Conservation (phyloP, 2,888 invertebrate species). For the Leucophora obtusa region DNA sequence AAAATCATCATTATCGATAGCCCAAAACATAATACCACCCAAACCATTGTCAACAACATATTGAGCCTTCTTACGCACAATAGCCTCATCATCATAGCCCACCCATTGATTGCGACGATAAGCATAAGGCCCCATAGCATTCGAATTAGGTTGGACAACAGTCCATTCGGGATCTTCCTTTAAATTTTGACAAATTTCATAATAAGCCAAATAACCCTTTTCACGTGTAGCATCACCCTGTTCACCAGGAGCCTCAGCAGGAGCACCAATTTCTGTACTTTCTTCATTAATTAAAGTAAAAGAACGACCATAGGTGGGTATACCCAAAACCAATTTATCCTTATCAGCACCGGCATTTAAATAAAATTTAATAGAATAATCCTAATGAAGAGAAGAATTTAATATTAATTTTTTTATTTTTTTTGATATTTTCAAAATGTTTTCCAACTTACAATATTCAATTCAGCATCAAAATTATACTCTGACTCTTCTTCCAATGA, state of each 20-base stretch:
- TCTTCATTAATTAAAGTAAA: conserved; percentile 93
- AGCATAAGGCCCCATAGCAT: conserved; percentile 94
- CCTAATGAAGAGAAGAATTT: conserved; percentile 79
- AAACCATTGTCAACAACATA: conserved; percentile 91
- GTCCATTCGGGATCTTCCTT: conserved; percentile 87
- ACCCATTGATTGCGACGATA: conserved; percentile 94
- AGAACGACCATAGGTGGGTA: conserved; percentile 93
- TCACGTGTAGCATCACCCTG: conserved; percentile 95
- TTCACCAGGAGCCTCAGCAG: conserved; percentile 93
- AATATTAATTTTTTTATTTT: background rate
- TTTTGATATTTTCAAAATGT: background rate
- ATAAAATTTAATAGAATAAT: conserved; percentile 91
- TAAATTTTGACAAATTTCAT: conserved; percentile 94
- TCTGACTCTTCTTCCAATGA: conserved; percentile 88
- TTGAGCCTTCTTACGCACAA: conserved; percentile 89
- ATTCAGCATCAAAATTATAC: conserved; percentile 91
- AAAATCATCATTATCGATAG: conserved; percentile 96
- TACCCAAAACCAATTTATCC: conserved; percentile 89
- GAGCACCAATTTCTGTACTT: conserved; percentile 90
- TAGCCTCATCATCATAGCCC: conserved; percentile 92
- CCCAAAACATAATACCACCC: conserved; percentile 85
- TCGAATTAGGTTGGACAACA: conserved; percentile 88
- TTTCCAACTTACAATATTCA: conserved; percentile 88
- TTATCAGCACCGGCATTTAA: conserved; percentile 87
- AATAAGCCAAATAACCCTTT: conserved; percentile 94